Evolutionary conservation across 2,888 invertebrate species (phyloP).

Genomic region (Drosophila sordidapex): DNA sequence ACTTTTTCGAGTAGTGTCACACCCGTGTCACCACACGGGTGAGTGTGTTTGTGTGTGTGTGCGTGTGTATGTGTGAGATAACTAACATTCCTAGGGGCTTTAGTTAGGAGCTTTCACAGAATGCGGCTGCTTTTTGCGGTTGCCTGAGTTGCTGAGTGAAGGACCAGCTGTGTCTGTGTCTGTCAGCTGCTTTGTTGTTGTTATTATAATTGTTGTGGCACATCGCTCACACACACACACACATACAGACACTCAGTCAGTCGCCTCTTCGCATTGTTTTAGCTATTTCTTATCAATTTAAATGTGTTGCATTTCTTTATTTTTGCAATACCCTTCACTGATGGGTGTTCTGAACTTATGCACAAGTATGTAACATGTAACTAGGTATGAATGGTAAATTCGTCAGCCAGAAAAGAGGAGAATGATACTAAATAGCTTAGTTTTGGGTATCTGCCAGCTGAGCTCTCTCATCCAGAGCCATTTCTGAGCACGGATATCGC

Average conservation of each 20-base stretch:
- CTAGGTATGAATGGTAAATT: background rate
- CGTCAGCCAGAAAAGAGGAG: background rate
- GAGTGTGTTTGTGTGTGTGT: constrained; percentile 12
- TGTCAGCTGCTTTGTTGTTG: constrained; percentile 14
- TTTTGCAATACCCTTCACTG: background rate
- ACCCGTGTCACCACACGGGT: background rate
- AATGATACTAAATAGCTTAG: background rate
- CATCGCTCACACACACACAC: constrained; percentile 7
- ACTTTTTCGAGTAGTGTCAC: background rate
- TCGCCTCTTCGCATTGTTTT: constrained; percentile 2
- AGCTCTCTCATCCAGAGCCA: background rate
- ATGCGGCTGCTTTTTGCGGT: constrained; percentile 33
- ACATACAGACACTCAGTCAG: constrained; percentile 29
- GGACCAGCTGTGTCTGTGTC: constrained; percentile 19
- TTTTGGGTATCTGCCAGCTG: background rate
- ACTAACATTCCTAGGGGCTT: constrained; percentile 10
- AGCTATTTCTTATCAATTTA: background rate
- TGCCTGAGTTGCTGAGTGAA: constrained; percentile 37
- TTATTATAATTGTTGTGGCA: constrained; percentile 22
- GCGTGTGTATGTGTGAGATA: background rate
- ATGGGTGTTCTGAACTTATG: background rate
- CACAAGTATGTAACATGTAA: background rate
- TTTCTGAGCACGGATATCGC: background rate
- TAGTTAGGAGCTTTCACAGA: constrained; percentile 17
- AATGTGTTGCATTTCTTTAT: background rate